These are phyloP conservation scores for Lampris incognitus DNA, from an alignment of 2,113 vertebrate species.

Conservation along the genomic window DNA sequence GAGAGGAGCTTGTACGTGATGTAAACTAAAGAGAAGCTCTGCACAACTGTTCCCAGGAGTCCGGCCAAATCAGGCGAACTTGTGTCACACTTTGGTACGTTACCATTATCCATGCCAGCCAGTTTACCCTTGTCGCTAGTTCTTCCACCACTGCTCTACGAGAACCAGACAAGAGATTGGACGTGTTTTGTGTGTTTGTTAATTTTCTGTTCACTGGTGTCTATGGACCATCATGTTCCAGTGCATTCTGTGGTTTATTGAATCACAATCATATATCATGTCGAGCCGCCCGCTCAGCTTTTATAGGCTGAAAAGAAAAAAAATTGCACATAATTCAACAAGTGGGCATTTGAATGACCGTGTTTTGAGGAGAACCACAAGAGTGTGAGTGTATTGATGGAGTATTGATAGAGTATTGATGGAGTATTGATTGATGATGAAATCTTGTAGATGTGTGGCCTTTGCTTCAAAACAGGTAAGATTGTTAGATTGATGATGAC, in stretches of 20 bases:
- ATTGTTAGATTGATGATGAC: too few species aligned
- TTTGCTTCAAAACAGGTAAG: too few species aligned
- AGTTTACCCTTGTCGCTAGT: conserved; percentile 2
- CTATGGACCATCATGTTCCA: conserved; percentile 15
- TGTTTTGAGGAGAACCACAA: too few species aligned
- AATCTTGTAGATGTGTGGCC: too few species aligned
- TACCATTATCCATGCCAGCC: conserved; percentile 5
- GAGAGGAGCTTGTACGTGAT: conserved; percentile 51
- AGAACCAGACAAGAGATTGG: conserved; percentile 19
- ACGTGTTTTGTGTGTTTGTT: neutral
- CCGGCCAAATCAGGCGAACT: conserved; percentile 35
- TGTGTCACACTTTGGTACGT: conserved; percentile 15
- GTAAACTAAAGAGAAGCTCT: conserved; percentile 34
- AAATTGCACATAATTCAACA: neutral
- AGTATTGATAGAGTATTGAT: too few species aligned
- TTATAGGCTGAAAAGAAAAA: too few species aligned
- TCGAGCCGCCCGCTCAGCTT: neutral
- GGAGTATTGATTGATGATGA: too few species aligned
- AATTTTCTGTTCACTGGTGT: conserved; percentile 17
- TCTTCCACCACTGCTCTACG: neutral
- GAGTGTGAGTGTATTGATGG: too few species aligned
- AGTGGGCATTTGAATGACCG: neutral
- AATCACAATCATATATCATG: neutral
- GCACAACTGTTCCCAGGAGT: conserved; percentile 49
- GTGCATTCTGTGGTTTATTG: neutral